These are phyloP conservation scores for Meles meles DNA, from an alignment of 2,113 vertebrate species.

Conservation along the genomic window DNA sequence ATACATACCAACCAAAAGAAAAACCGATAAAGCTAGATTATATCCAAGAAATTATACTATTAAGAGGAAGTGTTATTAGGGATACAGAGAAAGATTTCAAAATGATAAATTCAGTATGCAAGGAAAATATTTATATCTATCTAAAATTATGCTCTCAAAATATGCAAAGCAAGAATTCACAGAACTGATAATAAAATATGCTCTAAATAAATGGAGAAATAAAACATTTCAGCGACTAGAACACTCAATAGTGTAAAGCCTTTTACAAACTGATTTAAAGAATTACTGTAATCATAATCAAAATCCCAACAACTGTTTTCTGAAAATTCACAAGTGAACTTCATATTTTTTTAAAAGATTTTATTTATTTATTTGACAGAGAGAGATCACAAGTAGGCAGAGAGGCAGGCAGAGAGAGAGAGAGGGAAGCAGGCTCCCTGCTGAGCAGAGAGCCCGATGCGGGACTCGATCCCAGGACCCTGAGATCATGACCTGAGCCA, in stretches of 20 bases:
- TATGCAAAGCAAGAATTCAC: background rate
- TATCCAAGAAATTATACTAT: background rate
- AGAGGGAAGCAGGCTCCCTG: no score
- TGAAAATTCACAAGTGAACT: background rate
- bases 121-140: background rate
- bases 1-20: background rate
- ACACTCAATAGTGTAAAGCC: background rate
- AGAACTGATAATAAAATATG: background rate
- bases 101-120: background rate
- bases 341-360: no score
- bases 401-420: no score
- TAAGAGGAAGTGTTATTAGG: background rate
- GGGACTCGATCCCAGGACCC: no score
- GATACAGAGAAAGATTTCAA: background rate
- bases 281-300: background rate
- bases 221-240: background rate
- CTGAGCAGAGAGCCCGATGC: no score
- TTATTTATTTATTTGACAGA: no score
- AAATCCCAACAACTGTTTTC: background rate
- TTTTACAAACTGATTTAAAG: background rate
- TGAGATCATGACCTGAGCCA: no score
- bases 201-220: background rate
- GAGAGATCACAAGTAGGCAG: no score
- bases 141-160: background rate
- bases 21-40: background rate